Base-by-base conservation (phyloP, 2,888 invertebrate species). In the Eristalinus sepulchralis region DNA sequence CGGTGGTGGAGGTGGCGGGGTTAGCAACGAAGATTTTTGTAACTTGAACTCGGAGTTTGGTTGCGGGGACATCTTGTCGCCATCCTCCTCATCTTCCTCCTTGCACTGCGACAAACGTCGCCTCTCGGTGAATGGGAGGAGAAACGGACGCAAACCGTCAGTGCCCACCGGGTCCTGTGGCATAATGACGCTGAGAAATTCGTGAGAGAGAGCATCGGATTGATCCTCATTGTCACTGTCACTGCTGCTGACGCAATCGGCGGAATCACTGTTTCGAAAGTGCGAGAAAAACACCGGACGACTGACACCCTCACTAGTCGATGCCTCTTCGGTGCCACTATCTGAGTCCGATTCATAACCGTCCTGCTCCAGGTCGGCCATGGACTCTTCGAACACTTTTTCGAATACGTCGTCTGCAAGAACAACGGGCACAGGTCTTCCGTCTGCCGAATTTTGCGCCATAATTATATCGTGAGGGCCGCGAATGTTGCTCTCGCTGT, bases 1-100 rank as follows among this genome's bases (percentile, higher is more conserved):
- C 1, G 91, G 92, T 0, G 91, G 89, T 2, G 91, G 91, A 2
- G 91, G 91, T 8, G 89, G 89, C 13, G 89, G 88, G 2, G 88
- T 82, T 11, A 83, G 85, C 36, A 83, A 55, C 0, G 72, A 39
- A 31, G 59, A 9, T n/a, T 84, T 71, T 10, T 73, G 80, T 11
- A 75, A 13, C 57, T 82, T 78, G 0, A 70, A 17, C 1, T 72
- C 68, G 8, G 27, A 73, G n/a, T 89, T 88, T 0, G 89, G 84
- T 33, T 90, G 89, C 5, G 90, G 89, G 2, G 91, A 90, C 4
- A 64, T 10, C 64, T 91, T 91, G 3, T 92, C 92, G 9, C 89
- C 89, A 88, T 96, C 96, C 72, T 96, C 96, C 91, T 97, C 97
- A 89, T 97, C 97, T 92, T 97, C 97, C 91, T 97, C 97, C 83